Percentiles rank a stretch among this genome's conserved stretches.
These are phyloP conservation scores for Synanthedon myopaeformis DNA, from an alignment of 2,888 invertebrate genomes.

Conservation along the genomic window DNA sequence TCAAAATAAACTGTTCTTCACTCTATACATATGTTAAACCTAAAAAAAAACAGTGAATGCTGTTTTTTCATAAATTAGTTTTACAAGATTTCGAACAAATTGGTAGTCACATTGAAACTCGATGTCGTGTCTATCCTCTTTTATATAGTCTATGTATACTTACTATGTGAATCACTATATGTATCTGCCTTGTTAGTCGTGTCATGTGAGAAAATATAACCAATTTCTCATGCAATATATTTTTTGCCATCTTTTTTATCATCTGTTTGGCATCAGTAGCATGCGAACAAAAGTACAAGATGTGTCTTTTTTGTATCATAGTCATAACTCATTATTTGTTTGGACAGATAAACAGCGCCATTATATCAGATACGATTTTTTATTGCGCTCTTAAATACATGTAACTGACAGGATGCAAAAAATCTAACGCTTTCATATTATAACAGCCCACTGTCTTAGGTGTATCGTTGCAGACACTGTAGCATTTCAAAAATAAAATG, in stretches of 20 bases:
- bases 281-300: background rate
- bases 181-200: background rate
- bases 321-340: background rate
- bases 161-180: constrained; percentile 2
- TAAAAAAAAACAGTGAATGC: too few relatives aligned
- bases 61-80: too few relatives aligned
- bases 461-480: too few relatives aligned
- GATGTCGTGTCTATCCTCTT: too few relatives aligned
- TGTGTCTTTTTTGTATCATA: background rate
- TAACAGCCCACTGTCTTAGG: too few relatives aligned
- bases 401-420: background rate
- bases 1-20: too few relatives aligned
- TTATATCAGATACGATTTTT: background rate
- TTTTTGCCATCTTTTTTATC: background rate
- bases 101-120: too few relatives aligned
- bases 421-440: background rate
- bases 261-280: background rate
- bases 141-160: background rate
- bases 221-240: background rate
- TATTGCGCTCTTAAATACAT: background rate
- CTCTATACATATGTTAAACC: too few relatives aligned
- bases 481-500: too few relatives aligned
- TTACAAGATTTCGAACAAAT: too few relatives aligned
- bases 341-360: background rate
- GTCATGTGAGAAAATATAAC: background rate